Evolutionary conservation across 2,113 vertebrate species (phyloP), one percentile per base, ranked within the genome.

Genomic region (Poeciliopsis prolifica): DNA sequence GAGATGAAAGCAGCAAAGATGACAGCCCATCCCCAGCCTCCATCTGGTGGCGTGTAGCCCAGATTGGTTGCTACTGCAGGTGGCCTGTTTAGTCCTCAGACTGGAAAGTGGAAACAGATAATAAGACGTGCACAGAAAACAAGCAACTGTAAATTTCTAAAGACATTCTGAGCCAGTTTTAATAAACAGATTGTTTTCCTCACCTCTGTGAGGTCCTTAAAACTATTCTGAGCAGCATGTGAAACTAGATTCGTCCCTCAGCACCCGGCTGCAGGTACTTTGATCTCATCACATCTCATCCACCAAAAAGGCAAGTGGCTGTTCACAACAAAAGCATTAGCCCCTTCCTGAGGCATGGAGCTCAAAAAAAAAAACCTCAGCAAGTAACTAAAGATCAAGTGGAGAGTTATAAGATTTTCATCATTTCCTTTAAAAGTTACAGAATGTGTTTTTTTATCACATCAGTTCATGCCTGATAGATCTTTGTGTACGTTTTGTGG

Each of bases 1-100:
- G 95, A 92, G 35, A 95, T 33, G 82, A 97, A 95, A 29, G 95
- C 83, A 0, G 92, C 93, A 0, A 94, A 77, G 37, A 95, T 93
- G 62, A 96, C 92, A 1, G 72, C 85, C 94, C 95, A 96, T 3
- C 94, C 96, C 94, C 95, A 95, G 31, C 94, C 95, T 30, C 95
- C 95, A 0, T 96, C 96, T 0, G 93, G 95, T 0, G 95, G 95
- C 15, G 84, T 81, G 64, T 95, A 90, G 64, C 76, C 93, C 40
- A 86, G 80, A 73, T 90, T 93, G 14, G 65, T 74, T 22, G 29
- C 61, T 19, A 90, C 54, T 14, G 92, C 31, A 62, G 87, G 79
- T 1, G 92, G 82, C 94, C 95, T 95, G 66, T 83, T 86, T 83
- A 72, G 17, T 44, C 82, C 74, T 54, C 35, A 58, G 26, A 42